Percentiles rank a stretch among this genome's conserved stretches.
Conservation (phyloP, 1,140 invertebrate genomes). For the Macrocentrus cingulum region DNA sequence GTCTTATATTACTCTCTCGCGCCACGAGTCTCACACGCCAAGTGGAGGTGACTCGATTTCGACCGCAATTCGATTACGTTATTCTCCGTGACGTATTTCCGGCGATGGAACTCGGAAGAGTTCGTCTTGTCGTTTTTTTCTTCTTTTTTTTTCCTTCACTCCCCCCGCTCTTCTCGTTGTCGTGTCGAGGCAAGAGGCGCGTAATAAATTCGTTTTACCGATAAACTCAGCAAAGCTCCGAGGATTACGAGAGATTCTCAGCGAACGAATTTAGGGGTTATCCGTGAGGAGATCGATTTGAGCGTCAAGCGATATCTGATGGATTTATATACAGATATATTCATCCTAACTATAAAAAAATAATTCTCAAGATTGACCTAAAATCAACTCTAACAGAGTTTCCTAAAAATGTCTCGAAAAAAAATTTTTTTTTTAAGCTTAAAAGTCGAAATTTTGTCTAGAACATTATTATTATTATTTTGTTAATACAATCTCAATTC, state of each 20-base stretch:
- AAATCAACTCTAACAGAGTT: too few relatives aligned
- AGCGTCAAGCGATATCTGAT: conserved; percentile 24
- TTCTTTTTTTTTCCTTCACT: neutral
- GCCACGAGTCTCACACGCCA: conserved; percentile 13
- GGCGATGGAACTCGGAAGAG: conserved; percentile 16
- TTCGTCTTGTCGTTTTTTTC: conserved; percentile 1
- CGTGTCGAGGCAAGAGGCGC: conserved; percentile 23
- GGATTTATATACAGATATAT: neutral
- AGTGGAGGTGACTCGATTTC: conserved; percentile 29
- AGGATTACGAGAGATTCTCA: conserved; percentile 21
- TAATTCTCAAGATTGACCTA: too few relatives aligned
- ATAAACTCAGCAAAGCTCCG: conserved; percentile 19
- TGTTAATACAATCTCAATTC: too few relatives aligned
- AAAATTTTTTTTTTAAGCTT: too few relatives aligned
- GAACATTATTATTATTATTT: too few relatives aligned
- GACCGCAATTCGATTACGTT: conserved; percentile 32
- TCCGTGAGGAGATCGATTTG: conserved; percentile 26
- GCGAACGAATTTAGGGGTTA: conserved; percentile 27
- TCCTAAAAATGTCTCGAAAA: too few relatives aligned
- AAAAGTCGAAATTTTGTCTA: too few relatives aligned
- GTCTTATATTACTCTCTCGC: neutral
- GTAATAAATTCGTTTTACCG: conserved; percentile 29
- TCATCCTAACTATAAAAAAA: too few relatives aligned
- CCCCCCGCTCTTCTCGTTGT: neutral
- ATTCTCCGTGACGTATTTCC: conserved; percentile 31